Base-by-base conservation (phyloP, 2,888 invertebrate species). In the Sycophila texana region DNA sequence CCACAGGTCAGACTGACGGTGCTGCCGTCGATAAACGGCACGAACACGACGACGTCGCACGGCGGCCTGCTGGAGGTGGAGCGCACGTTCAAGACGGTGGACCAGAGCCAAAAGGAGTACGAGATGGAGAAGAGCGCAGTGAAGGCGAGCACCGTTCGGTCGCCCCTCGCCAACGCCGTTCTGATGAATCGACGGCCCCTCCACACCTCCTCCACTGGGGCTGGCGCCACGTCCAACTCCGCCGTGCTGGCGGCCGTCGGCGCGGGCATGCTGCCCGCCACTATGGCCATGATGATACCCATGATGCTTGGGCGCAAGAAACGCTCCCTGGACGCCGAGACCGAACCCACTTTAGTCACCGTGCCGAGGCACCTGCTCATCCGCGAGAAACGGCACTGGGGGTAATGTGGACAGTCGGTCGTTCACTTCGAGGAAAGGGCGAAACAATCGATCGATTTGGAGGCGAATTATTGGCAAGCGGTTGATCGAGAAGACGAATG, bases 221-320 rank as follows among this genome's bases (percentile, higher is more conserved):
- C 89, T 90, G 91, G 82, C 4, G 86, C 84, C 66, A 89, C 91
- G 4, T 93, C 94, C 85, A 93, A 92, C 83, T 92, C 94, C 0
- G 93, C 94, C 0, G 92, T 95, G 53, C 87, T 95, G 82, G 95
- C 95, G 10, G 95, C 95, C 0, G 94, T 95, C 0, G 94, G 95
- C 0, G 95, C 95, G 18, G 95, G 95, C 0, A 94, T 96, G 94
- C 92, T 96, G 22, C 95, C 95, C 7, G 95, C 95, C 0, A 95
- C 95, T 0, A 94, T 95, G 94, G 95, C 95, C 0, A 94, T 95
- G 94, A 92, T 96, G 83, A 94, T 95, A 55, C 96, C 96, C 0
- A 94, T 95, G 93, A 94, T 95, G 88, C 91, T 95, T 79, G 94
- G 94, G n/a, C 90, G 92, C 63, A 91, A 90, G 83, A 72, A 72